Base-by-base conservation (phyloP, 2,113 vertebrate species). In the Nothocercus julius region DNA sequence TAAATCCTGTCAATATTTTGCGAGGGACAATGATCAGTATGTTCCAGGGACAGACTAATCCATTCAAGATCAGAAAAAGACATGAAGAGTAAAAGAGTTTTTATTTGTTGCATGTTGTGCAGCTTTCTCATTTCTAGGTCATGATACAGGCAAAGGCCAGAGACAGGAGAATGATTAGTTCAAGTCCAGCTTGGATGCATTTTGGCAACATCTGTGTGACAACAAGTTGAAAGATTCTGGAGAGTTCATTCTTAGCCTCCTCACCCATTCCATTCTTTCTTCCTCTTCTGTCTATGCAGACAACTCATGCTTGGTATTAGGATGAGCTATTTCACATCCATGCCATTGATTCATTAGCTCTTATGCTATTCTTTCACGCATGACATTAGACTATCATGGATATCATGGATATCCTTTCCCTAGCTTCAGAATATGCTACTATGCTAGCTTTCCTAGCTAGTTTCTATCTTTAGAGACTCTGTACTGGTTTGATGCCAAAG, bases 41-140 rank as follows among this genome's bases (percentile, higher is more conserved):
- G 40, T 27, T 51, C 24, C 6, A 30, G 56, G 15, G 28, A 36
- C 8, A 19, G 54, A 30, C 27, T 56, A 30, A 56, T 56, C 54
- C 54, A 32, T 58, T 32, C 18, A 30, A 32, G 32, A 32, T 53
- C 34, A 5, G 20, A 62, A 56, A 21, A 24, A 51, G 8, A 8
- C 18, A 3, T 30, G 11, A 51, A 70, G 10, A 34, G 58, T 17
- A 16, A 54, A n/a, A 7, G 3, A 32, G 49, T 3, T 2, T 38
- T 2, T 12, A 1, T 15, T 28, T 67, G 8, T n/a, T 58, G 11
- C n/a, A 1, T 18, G 22, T 69, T 77, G 2, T 1, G 5, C 38
- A 20, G 25, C 30, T 45, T 51, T 87, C 34, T 81, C 54, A 40
- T 40, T 27, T 63, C 36, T 38, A 40, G 36, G 6, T 27, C 22